Conservation (phyloP, 2,888 invertebrate species). For the Gisinianus flammeolus region DNA sequence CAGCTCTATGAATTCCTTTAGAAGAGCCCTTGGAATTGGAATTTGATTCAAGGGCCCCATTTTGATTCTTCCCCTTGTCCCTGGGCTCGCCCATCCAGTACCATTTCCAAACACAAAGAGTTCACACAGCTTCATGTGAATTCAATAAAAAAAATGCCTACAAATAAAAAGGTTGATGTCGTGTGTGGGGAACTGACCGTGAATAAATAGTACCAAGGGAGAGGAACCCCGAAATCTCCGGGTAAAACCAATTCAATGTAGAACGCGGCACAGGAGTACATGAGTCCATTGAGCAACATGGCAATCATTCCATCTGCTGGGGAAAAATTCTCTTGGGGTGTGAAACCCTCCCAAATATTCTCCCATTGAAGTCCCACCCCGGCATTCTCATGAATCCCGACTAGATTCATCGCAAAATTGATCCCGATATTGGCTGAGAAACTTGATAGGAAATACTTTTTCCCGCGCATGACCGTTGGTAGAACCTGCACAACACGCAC, state of each 20-base stretch:
- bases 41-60: too few species aligned
- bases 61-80: too few species aligned
- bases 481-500: too few species aligned
- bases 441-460: too few species aligned
- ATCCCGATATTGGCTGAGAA: too few species aligned
- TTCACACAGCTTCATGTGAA: too few species aligned
- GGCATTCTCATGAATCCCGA: neutral
- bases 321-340: conserved; percentile 44
- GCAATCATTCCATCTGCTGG: conserved; percentile 57
- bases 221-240: conserved; percentile 82
- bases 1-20: too few species aligned
- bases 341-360: conserved; percentile 47
- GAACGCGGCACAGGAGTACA: conserved; percentile 78
- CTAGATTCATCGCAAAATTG: neutral
- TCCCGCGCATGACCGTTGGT: too few species aligned
- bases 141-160: neutral
- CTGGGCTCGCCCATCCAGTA: neutral
- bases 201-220: conserved; percentile 81
- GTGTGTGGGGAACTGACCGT: conserved; percentile 61
- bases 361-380: conserved; percentile 46
- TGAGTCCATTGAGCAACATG: conserved; percentile 67
- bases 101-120: neutral
- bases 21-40: too few species aligned
- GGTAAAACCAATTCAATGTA: conserved; percentile 87
- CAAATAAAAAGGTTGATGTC: too few species aligned